A percentile compares a stretch with the other conserved stretches of the same genome.
phyloP scores from a whole-genome alignment of 2,797 vertebrate species.

The Pangasius krempfi region DNA sequence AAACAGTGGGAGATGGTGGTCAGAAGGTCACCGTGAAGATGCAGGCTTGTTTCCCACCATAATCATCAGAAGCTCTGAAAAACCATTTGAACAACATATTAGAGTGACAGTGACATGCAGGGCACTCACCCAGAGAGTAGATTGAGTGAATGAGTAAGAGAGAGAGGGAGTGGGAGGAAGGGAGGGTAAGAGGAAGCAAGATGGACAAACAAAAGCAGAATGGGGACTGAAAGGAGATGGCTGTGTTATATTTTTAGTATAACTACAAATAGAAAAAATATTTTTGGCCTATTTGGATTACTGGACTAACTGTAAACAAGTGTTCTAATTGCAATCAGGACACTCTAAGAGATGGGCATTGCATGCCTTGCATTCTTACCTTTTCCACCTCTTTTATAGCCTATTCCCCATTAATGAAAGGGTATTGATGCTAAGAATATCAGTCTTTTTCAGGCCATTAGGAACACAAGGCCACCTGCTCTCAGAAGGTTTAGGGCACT shows the following conservation, averaged over 20 bases:
- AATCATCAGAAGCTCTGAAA: not conserved
- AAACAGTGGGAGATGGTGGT: not conserved
- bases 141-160: not conserved
- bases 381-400: not conserved
- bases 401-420: not conserved
- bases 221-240: slow-evolving; percentile 48
- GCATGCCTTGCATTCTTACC: not conserved
- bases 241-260: slow-evolving; percentile 4
- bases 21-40: not conserved
- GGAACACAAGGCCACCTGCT: slow-evolving; percentile 3
- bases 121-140: slow-evolving; percentile 4
- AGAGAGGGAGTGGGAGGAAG: not conserved
- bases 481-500: slow-evolving; percentile 18
- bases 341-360: not conserved
- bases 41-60: not conserved
- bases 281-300: not conserved
- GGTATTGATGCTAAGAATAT: not conserved
- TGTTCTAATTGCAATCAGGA: slow-evolving; percentile 6
- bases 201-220: slow-evolving; percentile 52
- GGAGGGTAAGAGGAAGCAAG: slow-evolving; percentile 49
- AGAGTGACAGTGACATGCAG: slow-evolving; percentile 11
- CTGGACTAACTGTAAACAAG: not conserved
- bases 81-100: slow-evolving; percentile 18
- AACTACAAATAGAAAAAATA: not conserved
- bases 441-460: slow-evolving; percentile 2